These are phyloP conservation scores for Vidua macroura DNA, from an alignment of 2,113 vertebrate genomes.

Conservation along the genomic window DNA sequence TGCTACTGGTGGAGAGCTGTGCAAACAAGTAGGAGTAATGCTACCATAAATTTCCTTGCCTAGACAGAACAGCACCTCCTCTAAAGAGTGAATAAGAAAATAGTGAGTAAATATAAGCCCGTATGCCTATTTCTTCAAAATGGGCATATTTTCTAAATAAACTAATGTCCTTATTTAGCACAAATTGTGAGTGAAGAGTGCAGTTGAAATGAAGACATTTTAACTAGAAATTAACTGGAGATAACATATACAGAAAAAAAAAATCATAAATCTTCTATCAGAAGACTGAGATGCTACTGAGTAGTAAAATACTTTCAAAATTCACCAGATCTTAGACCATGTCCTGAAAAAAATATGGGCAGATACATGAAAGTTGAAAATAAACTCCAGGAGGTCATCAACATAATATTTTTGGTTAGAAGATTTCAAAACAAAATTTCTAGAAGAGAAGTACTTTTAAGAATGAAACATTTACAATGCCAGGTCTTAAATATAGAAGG, in stretches of 20 bases:
- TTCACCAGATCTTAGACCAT: neutral
- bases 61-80: neutral
- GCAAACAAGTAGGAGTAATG: neutral
- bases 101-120: neutral
- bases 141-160: neutral
- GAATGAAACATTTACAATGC: neutral
- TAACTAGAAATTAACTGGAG: neutral
- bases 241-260: neutral
- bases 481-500: neutral
- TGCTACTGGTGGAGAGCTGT: neutral
- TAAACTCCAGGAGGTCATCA: neutral
- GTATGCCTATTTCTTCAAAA: neutral
- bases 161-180: neutral
- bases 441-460: neutral
- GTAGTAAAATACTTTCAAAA: neutral
- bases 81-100: neutral
- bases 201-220: neutral
- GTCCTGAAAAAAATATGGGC: neutral
- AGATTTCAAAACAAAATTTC: neutral
- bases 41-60: neutral
- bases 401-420: neutral
- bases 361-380: neutral
- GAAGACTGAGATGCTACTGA: neutral
- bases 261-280: fast-evolving
- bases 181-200: neutral